These are phyloP conservation scores for Scomberomorus guttatus DNA, from an alignment of 2,797 vertebrate genomes.

Conservation along the genomic window DNA sequence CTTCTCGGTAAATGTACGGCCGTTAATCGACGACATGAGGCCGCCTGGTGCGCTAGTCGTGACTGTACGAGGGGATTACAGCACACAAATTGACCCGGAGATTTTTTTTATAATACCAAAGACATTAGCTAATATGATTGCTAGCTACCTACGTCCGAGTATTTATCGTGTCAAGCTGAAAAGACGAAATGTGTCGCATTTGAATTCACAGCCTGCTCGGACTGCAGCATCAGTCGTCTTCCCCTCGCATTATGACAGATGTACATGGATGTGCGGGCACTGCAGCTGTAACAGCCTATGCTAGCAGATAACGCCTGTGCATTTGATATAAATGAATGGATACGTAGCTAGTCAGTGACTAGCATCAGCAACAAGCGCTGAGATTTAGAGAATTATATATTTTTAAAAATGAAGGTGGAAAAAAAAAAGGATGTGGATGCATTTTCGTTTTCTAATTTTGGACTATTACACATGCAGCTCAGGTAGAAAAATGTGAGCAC, in stretches of 20 bases:
- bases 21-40: slow-evolving; percentile 65
- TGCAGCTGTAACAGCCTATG: slow-evolving; percentile 67
- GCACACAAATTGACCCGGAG: slow-evolving; percentile 51
- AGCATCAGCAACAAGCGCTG: neutral
- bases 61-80: slow-evolving; percentile 68
- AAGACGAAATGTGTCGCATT: slow-evolving; percentile 22
- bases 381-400: neutral
- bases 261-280: slow-evolving; percentile 59
- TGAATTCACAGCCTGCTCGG: slow-evolving; percentile 29
- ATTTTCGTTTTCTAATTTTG: neutral
- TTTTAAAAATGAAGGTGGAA: neutral
- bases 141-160: neutral
- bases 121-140: neutral
- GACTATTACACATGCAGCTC: slow-evolving; percentile 10
- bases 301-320: slow-evolving; percentile 41
- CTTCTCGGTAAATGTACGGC: neutral
- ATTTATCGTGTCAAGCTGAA: rapidly evolving
- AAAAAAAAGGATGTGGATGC: neutral
- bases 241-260: slow-evolving; percentile 67
- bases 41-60: slow-evolving; percentile 75
- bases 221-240: slow-evolving; percentile 60
- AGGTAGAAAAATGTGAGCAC: slow-evolving; percentile 18
- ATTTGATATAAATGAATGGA: slow-evolving; percentile 25
- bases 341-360: neutral
- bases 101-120: slow-evolving; percentile 5